phyloP scores from a whole-genome alignment of 2,888 invertebrate genomes.

The Euplexia lucipara region DNA sequence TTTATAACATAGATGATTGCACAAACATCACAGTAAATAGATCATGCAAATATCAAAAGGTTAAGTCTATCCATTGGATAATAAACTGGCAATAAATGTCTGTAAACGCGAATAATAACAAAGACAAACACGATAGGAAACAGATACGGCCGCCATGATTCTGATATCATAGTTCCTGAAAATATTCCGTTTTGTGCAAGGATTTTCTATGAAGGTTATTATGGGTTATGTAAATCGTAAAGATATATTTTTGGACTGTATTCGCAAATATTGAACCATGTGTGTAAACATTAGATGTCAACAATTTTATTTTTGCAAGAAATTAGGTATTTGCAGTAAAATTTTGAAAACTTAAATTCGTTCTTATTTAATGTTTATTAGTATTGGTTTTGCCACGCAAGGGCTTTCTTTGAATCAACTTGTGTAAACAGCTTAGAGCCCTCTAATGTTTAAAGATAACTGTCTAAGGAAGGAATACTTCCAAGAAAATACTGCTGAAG shows the following conservation, averaged over 20 bases:
- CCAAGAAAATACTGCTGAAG: conserved; percentile 23
- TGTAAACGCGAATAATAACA: conserved; percentile 49
- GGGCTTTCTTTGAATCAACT: neutral
- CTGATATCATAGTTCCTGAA: conserved; percentile 32
- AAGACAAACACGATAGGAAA: conserved; percentile 46
- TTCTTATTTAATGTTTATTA: neutral
- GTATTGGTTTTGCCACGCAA: neutral
- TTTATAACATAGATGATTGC: neutral
- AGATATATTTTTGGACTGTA: conserved; percentile 23
- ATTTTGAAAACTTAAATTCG: neutral
- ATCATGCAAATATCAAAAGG: conserved; percentile 51
- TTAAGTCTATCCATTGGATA: conserved; percentile 28
- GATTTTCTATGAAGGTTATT: conserved; percentile 50
- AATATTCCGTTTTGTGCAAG: conserved; percentile 46
- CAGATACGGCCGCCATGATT: conserved; percentile 35
- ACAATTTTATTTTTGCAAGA: conserved; percentile 5
- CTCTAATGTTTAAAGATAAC: conserved; percentile 26
- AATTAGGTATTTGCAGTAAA: conserved; percentile 5
- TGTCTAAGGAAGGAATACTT: conserved; percentile 16
- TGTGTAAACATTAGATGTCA: conserved; percentile 2
- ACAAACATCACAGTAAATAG: conserved; percentile 43
- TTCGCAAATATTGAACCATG: conserved; percentile 8
- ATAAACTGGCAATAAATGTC: conserved; percentile 50
- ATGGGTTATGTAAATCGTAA: conserved; percentile 22
- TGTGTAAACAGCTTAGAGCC: conserved; percentile 8